A percentile compares a stretch with the other conserved stretches of the same genome.
Conservation (phyloP, 1,140 invertebrate genomes). For the Meloidogyne exigua region DNA sequence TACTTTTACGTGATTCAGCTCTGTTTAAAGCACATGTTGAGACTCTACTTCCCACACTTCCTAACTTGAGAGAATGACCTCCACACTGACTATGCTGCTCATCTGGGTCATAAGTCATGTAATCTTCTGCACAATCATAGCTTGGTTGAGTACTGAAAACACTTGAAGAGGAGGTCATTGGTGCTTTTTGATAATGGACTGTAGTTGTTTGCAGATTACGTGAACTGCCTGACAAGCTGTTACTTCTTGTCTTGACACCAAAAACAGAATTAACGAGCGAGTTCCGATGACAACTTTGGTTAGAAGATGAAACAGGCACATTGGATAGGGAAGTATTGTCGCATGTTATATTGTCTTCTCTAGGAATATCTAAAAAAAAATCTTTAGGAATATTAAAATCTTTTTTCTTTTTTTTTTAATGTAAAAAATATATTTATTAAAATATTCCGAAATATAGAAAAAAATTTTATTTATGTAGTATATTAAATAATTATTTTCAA, state of each 20-base stretch:
- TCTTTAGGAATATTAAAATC: no score
- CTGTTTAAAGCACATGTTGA: conserved; percentile 9
- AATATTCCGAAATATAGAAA: no score
- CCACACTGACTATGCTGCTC: background rate
- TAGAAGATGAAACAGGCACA: background rate
- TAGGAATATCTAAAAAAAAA: background rate
- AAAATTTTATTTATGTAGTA: no score
- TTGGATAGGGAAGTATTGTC: conserved; percentile 19
- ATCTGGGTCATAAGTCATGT: conserved; percentile 31
- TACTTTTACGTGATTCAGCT: conserved; percentile 31
- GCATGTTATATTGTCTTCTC: background rate
- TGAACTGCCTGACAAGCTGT: background rate
- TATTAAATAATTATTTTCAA: background rate
- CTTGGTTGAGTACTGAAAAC: conserved; percentile 25
- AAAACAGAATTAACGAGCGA: conserved; percentile 18
- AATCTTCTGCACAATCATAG: conserved; percentile 36
- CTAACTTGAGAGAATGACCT: conserved; percentile 7
- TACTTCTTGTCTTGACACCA: conserved; percentile 13
- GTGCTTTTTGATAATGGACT: conserved; percentile 8
- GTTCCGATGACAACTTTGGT: conserved; percentile 13
- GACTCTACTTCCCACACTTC: conserved; percentile 29
- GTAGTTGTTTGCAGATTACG: background rate
- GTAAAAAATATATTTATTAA: no score
- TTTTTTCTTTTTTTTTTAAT: background rate
- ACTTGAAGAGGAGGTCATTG: conserved; percentile 6